Conservation (phyloP, 2,113 vertebrate genomes). For the Recurvirostra avosetta region DNA sequence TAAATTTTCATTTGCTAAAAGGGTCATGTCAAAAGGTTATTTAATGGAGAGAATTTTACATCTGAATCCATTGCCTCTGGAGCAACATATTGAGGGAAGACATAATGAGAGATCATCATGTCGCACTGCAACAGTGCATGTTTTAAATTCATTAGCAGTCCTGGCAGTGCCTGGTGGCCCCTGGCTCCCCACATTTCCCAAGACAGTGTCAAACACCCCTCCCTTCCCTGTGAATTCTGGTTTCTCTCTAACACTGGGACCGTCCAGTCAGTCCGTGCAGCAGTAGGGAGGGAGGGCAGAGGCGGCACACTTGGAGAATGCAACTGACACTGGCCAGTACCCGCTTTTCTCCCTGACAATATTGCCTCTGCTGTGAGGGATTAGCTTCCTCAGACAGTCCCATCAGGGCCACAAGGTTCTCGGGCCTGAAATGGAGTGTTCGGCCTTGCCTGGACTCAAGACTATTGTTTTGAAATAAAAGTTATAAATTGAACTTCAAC, state of each 20-base stretch:
- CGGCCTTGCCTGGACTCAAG: neutral
- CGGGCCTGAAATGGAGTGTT: neutral
- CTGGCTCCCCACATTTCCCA: neutral
- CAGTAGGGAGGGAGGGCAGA: neutral
- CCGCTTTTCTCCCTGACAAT: neutral
- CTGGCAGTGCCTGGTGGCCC: neutral
- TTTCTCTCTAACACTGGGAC: neutral
- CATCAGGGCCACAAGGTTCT: neutral
- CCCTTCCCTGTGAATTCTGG: neutral
- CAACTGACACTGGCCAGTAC: neutral
- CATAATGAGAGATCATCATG: neutral
- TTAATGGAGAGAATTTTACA: neutral
- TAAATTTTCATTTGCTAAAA: neutral
- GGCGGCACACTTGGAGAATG: neutral
- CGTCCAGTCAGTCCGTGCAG: accelerated
- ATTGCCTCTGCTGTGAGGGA: neutral
- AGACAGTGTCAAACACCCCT: neutral
- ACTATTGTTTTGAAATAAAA: neutral
- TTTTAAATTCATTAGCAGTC: neutral
- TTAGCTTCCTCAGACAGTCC: neutral
- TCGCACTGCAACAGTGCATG: accelerated
- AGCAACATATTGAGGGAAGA: neutral
- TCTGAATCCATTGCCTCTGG: neutral
- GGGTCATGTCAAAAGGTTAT: neutral
- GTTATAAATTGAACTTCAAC: conserved; percentile 6